Evolutionary conservation across 2,888 invertebrate genomes (phyloP).

Genomic region (Chirona hameri): DNA sequence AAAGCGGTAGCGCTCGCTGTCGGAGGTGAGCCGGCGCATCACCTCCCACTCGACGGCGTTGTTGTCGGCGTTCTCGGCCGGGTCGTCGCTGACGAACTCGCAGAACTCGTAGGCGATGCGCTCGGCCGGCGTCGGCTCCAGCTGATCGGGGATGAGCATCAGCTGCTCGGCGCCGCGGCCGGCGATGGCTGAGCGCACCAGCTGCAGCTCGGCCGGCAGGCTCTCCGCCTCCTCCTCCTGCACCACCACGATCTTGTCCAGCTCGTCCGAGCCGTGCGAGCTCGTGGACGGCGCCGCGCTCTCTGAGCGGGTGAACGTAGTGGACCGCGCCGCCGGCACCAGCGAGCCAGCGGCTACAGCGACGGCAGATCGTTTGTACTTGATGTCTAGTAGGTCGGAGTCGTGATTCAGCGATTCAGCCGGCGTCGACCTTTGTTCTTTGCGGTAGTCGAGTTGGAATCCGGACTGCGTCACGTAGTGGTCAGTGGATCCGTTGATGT

Average conservation of each 20-base stretch:
- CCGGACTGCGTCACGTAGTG: too few species aligned
- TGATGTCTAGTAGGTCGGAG: too few species aligned
- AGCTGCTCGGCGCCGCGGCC: too few species aligned
- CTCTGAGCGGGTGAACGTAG: too few species aligned
- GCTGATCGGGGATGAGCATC: not conserved
- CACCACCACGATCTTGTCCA: not conserved
- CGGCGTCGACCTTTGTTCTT: too few species aligned
- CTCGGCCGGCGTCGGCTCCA: not conserved
- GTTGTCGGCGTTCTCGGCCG: slow-evolving; percentile 25
- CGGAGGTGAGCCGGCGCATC: slow-evolving; percentile 11
- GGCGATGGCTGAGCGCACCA: too few species aligned
- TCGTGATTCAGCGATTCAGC: too few species aligned
- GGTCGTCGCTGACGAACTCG: slow-evolving; percentile 23
- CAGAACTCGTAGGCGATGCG: not conserved
- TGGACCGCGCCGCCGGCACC: not conserved
- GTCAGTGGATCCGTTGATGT: too few species aligned
- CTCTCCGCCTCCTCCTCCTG: not conserved
- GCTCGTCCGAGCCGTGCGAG: not conserved
- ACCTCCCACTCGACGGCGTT: slow-evolving; percentile 24
- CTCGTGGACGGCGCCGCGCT: not conserved
- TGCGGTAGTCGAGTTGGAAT: too few species aligned
- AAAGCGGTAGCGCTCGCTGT: slow-evolving; percentile 27
- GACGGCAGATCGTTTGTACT: too few species aligned
- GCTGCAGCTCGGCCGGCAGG: not conserved
- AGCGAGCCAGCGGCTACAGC: too few species aligned